Percentiles rank a stretch among this genome's conserved stretches.
Conservation (phyloP, 2,888 invertebrate species). For the Drosophila hamatofila region DNA sequence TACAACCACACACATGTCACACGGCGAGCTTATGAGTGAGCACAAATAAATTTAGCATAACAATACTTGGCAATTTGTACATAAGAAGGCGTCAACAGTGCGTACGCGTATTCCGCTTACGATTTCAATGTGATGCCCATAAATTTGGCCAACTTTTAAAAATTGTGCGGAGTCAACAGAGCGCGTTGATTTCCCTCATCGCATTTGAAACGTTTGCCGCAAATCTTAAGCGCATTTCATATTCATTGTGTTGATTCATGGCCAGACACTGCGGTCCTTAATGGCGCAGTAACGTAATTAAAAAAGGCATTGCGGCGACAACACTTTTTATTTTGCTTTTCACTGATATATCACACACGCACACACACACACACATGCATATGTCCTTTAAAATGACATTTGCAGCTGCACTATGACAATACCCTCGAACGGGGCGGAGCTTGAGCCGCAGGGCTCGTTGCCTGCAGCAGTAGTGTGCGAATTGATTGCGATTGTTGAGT, state of each 20-base stretch:
- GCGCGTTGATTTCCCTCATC: slow-evolving; percentile 3
- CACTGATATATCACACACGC: slow-evolving; percentile 53
- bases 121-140: slow-evolving; percentile 61
- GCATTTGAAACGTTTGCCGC: slow-evolving; percentile 36
- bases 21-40: slow-evolving; percentile 40
- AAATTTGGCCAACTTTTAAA: slow-evolving; percentile 41
- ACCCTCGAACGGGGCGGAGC: slow-evolving; percentile 44
- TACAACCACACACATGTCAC: slow-evolving; percentile 13
- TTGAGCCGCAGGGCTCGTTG: slow-evolving; percentile 21
- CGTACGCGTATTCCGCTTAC: slow-evolving; percentile 47
- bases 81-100: slow-evolving; percentile 27
- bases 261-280: slow-evolving; percentile 69
- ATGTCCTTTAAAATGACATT: slow-evolving; percentile 59
- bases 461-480: slow-evolving; percentile 62
- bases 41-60: slow-evolving; percentile 78
- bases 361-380: slow-evolving; percentile 15
- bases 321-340: slow-evolving; percentile 55
- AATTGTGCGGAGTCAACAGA: background rate
- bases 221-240: slow-evolving; percentile 58
- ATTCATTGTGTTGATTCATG: slow-evolving; percentile 67
- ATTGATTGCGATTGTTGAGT: slow-evolving; percentile 82
- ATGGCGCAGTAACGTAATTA: slow-evolving; percentile 79
- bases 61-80: slow-evolving; percentile 71
- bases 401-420: slow-evolving; percentile 65
- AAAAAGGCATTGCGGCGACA: slow-evolving; percentile 73